Base-by-base conservation (phyloP, 2,888 invertebrate genomes). In the Abscondita cerata region DNA sequence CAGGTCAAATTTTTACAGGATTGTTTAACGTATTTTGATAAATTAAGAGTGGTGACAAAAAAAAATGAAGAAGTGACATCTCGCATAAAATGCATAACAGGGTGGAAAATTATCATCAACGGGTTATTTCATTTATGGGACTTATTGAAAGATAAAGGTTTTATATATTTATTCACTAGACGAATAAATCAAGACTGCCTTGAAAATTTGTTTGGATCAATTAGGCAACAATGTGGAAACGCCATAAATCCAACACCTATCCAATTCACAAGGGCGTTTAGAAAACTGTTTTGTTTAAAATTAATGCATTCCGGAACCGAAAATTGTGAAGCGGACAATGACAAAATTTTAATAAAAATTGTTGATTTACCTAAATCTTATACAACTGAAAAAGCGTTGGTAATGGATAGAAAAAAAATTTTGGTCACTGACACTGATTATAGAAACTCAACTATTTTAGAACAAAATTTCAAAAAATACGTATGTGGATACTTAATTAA, bases 191-290 rank as follows among this genome's bases (percentile, higher is more conserved):
- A 63, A 56, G 69, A 66, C 16, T 47, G 34, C 44, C 34, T 66
- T 8, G 65, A 68, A 63, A 68, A 69, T 50, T 68, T 67, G 57
- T 70, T 71, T 62, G 70, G 69, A 1, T 52, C 55, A 48, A 63
- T 71, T 16, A 38, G 65, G 15, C 48, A 62, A 31, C 61, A 59
- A 56, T 36, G 56, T 34, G 67, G 67, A 8, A 67, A 67, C 54
- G 50, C 25, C 15, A 33, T 47, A 8, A 61, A 67, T 50, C 65
- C 67, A 9, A 61, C 64, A 13, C 52, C 64, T 13, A 46, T 60
- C 13, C 65, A 65, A 44, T 67, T 67, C 51, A 8, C 15, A n/a
- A 40, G 53, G n/a, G 41, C 59, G 11, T 66, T 66, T 46, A 59
- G 53, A 47, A 67, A 67, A 56, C 40, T 66, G 12, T 62, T 51